phyloP scores from a whole-genome alignment of 92 coral and sea anemone species.

The Epizoanthus illoricatus region DNA sequence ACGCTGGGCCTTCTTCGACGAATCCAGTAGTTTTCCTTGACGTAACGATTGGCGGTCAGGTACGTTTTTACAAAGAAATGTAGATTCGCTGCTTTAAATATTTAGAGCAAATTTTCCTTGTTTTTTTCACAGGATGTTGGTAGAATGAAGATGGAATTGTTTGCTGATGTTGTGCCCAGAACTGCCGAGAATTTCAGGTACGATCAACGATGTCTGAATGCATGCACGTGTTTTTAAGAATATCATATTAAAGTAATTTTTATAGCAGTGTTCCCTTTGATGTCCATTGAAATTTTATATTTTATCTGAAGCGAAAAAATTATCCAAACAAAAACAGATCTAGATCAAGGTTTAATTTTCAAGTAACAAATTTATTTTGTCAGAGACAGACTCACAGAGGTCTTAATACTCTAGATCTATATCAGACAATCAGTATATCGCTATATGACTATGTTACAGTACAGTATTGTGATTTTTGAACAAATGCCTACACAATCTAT shows the following conservation, averaged over 20 bases:
- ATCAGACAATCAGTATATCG: too few species aligned
- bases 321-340: too few species aligned
- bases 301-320: too few species aligned
- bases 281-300: too few species aligned
- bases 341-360: too few species aligned
- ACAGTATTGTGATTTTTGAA: too few species aligned
- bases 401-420: too few species aligned
- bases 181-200: conserved; percentile 95
- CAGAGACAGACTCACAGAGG: too few species aligned
- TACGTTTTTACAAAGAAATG: neutral
- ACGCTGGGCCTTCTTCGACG: conserved; percentile 32
- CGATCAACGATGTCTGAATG: neutral
- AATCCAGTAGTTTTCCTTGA: conserved; percentile 92
- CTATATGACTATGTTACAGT: too few species aligned
- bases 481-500: too few species aligned
- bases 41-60: conserved; percentile 59
- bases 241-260: neutral
- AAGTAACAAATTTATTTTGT: too few species aligned
- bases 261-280: too few species aligned
- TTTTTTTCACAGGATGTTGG: conserved; percentile 75
- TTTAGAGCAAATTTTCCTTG: neutral
- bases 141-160: conserved; percentile 90
- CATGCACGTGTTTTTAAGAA: neutral
- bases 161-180: conserved; percentile 88
- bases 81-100: neutral